phyloP scores from a whole-genome alignment of 92 coral and sea anemone genomes.

The Pocillopora meandrina region DNA sequence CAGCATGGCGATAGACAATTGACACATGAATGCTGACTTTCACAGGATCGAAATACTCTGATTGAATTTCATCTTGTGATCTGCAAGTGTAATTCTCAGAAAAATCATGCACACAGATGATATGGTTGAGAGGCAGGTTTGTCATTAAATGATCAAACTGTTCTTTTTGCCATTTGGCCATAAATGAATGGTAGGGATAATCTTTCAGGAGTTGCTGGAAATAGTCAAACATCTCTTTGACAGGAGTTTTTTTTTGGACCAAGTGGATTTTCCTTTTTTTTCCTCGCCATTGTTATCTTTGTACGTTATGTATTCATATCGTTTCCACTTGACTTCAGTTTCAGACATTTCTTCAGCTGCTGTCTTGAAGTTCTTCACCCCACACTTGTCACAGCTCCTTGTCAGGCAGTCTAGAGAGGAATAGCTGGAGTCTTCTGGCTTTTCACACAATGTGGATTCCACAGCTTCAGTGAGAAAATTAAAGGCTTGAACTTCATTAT shows the following conservation, averaged over 20 bases:
- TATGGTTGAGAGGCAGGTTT: conserved; percentile 50
- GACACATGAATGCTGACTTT: too few species aligned
- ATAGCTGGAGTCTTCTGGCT: too few species aligned
- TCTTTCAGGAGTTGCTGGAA: conserved; percentile 59
- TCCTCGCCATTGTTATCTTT: conserved; percentile 14
- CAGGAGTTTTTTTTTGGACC: conserved; percentile 51
- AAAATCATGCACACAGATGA: conserved; percentile 32
- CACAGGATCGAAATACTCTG: conserved; percentile 54
- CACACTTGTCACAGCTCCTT: too few species aligned
- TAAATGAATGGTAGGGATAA: conserved; percentile 54
- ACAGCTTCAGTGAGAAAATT: too few species aligned
- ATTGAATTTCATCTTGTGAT: conserved; percentile 53
- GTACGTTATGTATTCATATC: neutral
- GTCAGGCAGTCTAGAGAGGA: too few species aligned
- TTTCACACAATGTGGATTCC: too few species aligned
- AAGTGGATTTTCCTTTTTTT: conserved; percentile 44
- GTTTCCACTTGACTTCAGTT: conserved; percentile 24
- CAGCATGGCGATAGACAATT: too few species aligned
- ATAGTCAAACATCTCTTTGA: conserved; percentile 50
- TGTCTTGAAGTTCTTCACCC: neutral
- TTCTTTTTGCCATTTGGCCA: conserved; percentile 65
- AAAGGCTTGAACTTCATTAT: too few species aligned
- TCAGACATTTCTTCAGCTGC: conserved; percentile 25
- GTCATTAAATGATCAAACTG: conserved; percentile 56
- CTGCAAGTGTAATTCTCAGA: conserved; percentile 47